Evolutionary conservation across 1,140 invertebrate species (phyloP).

Genomic region (Papilio machaon): DNA sequence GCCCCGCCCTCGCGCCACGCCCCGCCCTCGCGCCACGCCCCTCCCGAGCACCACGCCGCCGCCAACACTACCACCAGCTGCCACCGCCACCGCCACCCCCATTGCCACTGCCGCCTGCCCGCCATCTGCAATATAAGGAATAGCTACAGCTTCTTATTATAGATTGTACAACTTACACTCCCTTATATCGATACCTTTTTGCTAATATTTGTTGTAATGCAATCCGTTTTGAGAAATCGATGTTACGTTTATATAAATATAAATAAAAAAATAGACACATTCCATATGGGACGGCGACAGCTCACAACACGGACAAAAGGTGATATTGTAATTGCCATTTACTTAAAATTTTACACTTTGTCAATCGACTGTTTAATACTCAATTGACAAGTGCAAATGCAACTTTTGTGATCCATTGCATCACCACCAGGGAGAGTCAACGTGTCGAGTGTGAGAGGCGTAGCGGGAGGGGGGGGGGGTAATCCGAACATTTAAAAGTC

Average conservation of each 20-base stretch:
- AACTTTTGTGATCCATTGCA: too few species aligned
- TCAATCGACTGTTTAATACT: too few species aligned
- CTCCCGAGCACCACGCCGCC: neutral
- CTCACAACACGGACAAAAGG: too few species aligned
- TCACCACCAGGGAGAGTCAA: too few species aligned
- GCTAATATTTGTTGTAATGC: neutral
- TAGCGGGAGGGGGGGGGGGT: neutral
- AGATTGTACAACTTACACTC: neutral
- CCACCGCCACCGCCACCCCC: neutral
- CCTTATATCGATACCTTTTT: neutral
- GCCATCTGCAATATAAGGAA: neutral
- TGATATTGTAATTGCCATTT: too few species aligned
- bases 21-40: neutral
- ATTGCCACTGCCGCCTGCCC: neutral
- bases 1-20: neutral
- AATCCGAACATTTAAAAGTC: neutral
- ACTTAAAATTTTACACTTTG: too few species aligned
- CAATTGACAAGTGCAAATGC: too few species aligned
- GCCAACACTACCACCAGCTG: neutral
- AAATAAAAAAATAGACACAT: too few species aligned
- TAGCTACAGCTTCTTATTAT: neutral
- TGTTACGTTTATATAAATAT: too few species aligned
- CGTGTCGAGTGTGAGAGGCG: too few species aligned
- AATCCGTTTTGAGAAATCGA: neutral
- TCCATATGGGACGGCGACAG: too few species aligned